These are phyloP conservation scores for Chionodraco myersi DNA, from an alignment of 2,113 vertebrate genomes.

Conservation along the genomic window DNA sequence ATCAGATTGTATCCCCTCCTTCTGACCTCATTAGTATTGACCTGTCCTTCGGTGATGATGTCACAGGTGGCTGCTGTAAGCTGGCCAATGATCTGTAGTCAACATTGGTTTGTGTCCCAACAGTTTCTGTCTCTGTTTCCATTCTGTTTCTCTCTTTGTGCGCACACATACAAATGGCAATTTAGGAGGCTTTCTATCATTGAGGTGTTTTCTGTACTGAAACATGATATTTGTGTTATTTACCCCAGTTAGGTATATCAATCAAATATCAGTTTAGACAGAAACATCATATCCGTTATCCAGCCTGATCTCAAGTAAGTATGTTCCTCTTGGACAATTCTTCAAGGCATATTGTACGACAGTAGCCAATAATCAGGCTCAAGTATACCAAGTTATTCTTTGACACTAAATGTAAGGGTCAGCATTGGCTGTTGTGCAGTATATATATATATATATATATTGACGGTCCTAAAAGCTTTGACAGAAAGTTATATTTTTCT, in stretches of 20 bases:
- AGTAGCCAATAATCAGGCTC: background rate
- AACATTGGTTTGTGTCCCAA: conserved; percentile 57
- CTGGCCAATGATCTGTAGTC: conserved; percentile 54
- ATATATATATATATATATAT: background rate
- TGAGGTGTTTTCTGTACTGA: background rate
- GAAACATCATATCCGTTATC: background rate
- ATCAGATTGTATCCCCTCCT: conserved; percentile 73
- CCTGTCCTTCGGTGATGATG: conserved; percentile 74
- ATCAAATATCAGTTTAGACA: background rate
- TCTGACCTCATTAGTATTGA: conserved; percentile 85
- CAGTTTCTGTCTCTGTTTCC: conserved; percentile 17
- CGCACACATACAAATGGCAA: background rate
- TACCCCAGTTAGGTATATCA: background rate
- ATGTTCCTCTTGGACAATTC: background rate
- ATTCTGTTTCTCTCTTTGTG: background rate
- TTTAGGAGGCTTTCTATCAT: conserved; percentile 1
- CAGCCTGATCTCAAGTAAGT: background rate
- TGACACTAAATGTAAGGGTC: too few species aligned
- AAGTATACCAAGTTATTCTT: background rate
- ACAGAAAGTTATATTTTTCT: background rate
- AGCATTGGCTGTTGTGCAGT: background rate
- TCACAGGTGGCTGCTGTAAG: conserved; percentile 65
- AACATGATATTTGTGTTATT: conserved; percentile 5
- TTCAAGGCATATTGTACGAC: background rate
- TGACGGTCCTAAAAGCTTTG: background rate